Percentiles rank a stretch among this genome's conserved stretches.
Evolutionary conservation across 1,140 invertebrate genomes (phyloP).

Genomic region (Aphelinus atriplicis): DNA sequence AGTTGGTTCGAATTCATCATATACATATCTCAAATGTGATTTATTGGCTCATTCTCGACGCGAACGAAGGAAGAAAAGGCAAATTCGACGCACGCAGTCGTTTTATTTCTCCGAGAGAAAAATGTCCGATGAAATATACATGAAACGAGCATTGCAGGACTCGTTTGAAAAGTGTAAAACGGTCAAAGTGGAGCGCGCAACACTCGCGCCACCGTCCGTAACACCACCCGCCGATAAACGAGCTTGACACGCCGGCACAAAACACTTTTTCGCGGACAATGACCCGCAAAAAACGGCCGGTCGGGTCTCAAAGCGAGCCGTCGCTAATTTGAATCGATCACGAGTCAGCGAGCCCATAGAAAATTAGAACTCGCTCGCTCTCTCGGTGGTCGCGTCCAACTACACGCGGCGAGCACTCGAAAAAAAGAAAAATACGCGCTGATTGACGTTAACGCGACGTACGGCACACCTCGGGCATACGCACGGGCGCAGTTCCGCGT

Average conservation of each 20-base stretch:
- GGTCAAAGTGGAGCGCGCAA: no score
- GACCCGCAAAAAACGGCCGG: not conserved
- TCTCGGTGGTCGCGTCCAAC: not conserved
- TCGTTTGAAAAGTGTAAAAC: no score
- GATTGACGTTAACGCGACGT: constrained; percentile 20
- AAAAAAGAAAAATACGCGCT: constrained; percentile 10
- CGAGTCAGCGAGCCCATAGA: constrained; percentile 34
- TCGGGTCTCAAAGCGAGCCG: not conserved
- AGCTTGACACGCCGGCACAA: constrained; percentile 30
- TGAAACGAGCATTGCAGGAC: no score
- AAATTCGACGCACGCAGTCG: no score
- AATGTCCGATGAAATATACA: no score
- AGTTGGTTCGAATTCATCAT: no score
- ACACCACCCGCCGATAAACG: constrained; percentile 15
- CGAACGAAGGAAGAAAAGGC: no score
- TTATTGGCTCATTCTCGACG: no score
- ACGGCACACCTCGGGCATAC: not conserved
- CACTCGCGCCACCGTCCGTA: no score
- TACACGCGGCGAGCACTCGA: not conserved
- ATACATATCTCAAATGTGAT: no score
- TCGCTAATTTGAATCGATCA: constrained; percentile 41
- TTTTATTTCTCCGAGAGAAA: no score
- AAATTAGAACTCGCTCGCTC: constrained; percentile 1
- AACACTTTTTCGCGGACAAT: constrained; percentile 18
- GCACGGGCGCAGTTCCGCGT: not conserved